Base-by-base conservation (phyloP, 1,140 invertebrate species). In the Drosophila nasuta region DNA sequence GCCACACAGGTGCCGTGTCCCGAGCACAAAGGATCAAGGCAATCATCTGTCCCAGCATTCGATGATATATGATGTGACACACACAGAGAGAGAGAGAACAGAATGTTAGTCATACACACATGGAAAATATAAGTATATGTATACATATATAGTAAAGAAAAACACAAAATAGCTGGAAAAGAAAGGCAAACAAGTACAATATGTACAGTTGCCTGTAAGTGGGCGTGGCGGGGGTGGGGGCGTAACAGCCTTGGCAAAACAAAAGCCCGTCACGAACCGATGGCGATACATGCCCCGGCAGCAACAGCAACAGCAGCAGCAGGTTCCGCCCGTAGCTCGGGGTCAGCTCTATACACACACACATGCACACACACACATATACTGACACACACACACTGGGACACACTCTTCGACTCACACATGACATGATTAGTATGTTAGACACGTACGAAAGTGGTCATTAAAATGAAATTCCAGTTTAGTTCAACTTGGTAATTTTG, bases 1-100 rank as follows among this genome's bases (percentile, higher is more conserved):
- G 97, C 95, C 35, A 98, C 95, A 93, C 98, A 99, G 56, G 96
- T 96, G 0, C 98, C 98, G 90, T 98, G 98, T 30, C 95, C 95
- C 13, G 96, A 96, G 93, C 98, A 99, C 38, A 95, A 95, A 3
- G 97, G 96, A 92, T 98, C 97, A 80, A 95, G 93, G 93, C 97
- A 98, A 92, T 97, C 96, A 91, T 95, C 96, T 88, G 54, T 38
- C 8, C 54, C 52, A 65, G 63, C 45, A 25, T 20, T 48, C 45
- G 48, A 49, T 49, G 48, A 49, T 49, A 49, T 49, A 49, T 49
- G 48, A 49, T 49, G 51, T 54, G 28, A 13, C n/a, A 25, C 35
- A 43, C 41, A 13, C 6, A 54, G 48, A 68, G 49, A 62, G 38
- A 76, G 38, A 63, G 43, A 62, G 66, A 66, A 81, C 79, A 78